Evolutionary conservation across 2,113 vertebrate genomes (phyloP), one percentile per base, ranked within the genome.

Genomic region (Strix aluco): DNA sequence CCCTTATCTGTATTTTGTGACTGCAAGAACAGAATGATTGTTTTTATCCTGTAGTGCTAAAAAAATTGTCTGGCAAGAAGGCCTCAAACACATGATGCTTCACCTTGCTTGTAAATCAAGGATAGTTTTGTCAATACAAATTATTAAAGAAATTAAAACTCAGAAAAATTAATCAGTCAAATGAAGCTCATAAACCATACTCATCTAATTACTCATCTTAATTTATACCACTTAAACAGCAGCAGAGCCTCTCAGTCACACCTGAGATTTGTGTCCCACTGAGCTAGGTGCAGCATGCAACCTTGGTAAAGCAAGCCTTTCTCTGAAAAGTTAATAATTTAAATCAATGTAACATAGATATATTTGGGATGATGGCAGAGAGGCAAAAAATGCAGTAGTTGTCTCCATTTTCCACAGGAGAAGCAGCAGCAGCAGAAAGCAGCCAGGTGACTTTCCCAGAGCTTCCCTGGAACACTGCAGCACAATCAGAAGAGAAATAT

Each of bases 61-160:
- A 90, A 91, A 86, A 67, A 42, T 38, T 34, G 20, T 55, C 51
- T 81, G 57, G 17, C 65, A 69, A 58, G 34, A 84, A 14, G 32
- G 30, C 32, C 27, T 92, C n/a, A 84, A 72, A 49, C 15, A 75
- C 26, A 88, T 77, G 19, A 40, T 29, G 15, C 27, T 59, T 94
- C 36, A 84, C 13, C 9, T 88, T 92, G 21, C 26, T 57, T 5
- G 1, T 77, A 92, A 82, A 89, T 94, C 58, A 91, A 89, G 69
- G 70, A 57, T 36, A 57, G 30, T 94, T 93, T 80, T 91, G 70
- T 89, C 88, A 94, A 86, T 80, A 88, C 16, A 90, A 95, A 83
- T 83, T 80, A 88, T 72, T 72, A 79, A 87, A 79, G 66, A 91
- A 85, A 95, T 91, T 91, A 87, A 72, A 79, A 7, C 16, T 75